A percentile compares a stretch with the other conserved stretches of the same genome.
phyloP scores from a whole-genome alignment of 2,113 vertebrate species.

The Mystacornis crossleyi region DNA sequence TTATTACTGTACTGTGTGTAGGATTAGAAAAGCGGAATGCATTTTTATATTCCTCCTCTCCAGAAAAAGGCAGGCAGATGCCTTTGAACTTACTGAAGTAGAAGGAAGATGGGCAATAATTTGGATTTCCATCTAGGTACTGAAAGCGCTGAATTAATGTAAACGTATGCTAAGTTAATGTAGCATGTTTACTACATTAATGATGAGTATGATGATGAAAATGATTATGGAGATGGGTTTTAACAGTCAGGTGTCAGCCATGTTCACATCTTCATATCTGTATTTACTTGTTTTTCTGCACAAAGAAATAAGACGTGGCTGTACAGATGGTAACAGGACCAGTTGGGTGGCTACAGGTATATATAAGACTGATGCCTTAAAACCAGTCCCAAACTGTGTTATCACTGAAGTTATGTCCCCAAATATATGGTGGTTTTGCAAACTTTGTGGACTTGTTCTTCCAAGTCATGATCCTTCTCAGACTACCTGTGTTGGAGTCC shows the following conservation, averaged over 20 bases:
- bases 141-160: not conserved
- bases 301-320: rapidly evolving
- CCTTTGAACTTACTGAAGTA: not conserved
- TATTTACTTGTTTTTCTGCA: not conserved
- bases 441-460: not conserved
- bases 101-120: not conserved
- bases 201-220: not conserved
- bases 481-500: not conserved
- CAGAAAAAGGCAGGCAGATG: not conserved
- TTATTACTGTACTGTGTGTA: not conserved
- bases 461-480: not conserved
- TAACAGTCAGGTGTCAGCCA: not conserved
- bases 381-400: not conserved
- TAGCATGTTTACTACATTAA: not conserved
- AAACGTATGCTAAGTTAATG: not conserved
- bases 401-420: not conserved
- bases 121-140: not conserved
- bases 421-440: not conserved
- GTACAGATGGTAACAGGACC: not conserved
- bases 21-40: not conserved
- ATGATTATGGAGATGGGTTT: not conserved
- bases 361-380: not conserved
- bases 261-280: not conserved
- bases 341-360: not conserved
- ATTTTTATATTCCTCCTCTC: not conserved